Evolutionary conservation across 2,113 vertebrate genomes (phyloP).

Genomic region (Hiodon tergisus): DNA sequence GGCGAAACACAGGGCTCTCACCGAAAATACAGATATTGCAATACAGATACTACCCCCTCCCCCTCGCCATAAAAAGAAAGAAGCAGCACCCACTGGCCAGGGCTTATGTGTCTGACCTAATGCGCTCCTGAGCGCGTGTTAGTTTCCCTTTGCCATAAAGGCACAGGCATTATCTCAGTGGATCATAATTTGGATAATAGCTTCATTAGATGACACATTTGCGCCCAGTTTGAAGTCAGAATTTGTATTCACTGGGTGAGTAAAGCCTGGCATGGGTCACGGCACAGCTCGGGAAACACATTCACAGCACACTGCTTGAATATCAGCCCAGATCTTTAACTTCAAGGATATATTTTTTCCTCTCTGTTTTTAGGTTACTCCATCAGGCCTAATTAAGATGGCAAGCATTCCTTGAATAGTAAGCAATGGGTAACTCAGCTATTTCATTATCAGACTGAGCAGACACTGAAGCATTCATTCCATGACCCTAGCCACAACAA

Average conservation of each 20-base stretch:
- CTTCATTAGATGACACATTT: conserved; percentile 13
- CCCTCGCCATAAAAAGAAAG: no score
- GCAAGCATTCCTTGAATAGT: conserved; percentile 28
- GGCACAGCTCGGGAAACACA: background rate
- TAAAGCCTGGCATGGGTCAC: background rate
- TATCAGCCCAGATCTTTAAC: background rate
- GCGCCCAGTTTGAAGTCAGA: background rate
- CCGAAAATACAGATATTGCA: no score
- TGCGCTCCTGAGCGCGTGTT: no score
- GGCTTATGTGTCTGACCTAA: no score
- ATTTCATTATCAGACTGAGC: conserved; percentile 34
- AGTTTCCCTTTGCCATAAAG: background rate
- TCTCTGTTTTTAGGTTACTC: background rate
- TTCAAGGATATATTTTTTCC: no score
- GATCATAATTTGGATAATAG: conserved; percentile 1
- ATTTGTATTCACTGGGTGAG: background rate
- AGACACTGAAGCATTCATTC: conserved; percentile 31
- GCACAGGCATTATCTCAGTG: background rate
- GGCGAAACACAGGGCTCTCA: no score
- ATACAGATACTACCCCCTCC: no score
- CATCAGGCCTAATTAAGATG: background rate
- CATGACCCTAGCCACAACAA: conserved; percentile 19
- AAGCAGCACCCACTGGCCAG: no score
- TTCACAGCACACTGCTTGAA: conserved; percentile 3
- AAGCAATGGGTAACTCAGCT: conserved; percentile 31